Evolutionary conservation across 2,113 vertebrate genomes (phyloP).

Genomic region (Chrysemys picta): DNA sequence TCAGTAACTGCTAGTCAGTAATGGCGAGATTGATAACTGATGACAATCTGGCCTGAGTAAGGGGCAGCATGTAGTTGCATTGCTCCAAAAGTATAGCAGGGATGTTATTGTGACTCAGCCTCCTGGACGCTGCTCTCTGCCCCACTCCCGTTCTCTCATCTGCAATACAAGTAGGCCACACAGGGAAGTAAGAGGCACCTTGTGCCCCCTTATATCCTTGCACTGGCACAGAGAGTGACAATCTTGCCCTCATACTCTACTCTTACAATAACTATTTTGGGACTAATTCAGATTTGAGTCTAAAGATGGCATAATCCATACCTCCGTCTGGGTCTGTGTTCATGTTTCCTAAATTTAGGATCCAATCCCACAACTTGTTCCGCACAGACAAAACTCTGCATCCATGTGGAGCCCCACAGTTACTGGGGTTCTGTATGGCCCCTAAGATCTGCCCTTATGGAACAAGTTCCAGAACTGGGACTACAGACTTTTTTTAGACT

Average conservation of each 20-base stretch:
- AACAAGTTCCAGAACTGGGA: not conserved
- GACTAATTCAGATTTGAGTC: not conserved
- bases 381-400: not conserved
- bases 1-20: not conserved
- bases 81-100: not conserved
- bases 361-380: not conserved
- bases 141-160: not conserved
- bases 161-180: not conserved
- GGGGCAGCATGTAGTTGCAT: not conserved
- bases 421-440: not conserved
- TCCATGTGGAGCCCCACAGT: not conserved
- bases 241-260: not conserved
- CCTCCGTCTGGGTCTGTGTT: not conserved
- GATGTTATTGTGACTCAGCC: not conserved
- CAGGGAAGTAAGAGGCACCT: not conserved
- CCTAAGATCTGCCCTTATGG: not conserved
- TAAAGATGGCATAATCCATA: rapidly evolving
- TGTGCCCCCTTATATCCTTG: not conserved
- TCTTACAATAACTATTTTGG: not conserved
- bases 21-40: not conserved
- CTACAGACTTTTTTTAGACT: not conserved
- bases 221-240: not conserved
- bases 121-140: not conserved
- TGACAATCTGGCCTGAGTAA: not conserved
- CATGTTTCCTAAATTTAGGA: not conserved